These are phyloP conservation scores for Oenanthe melanoleuca DNA, from an alignment of 2,113 vertebrate genomes.

Conservation along the genomic window DNA sequence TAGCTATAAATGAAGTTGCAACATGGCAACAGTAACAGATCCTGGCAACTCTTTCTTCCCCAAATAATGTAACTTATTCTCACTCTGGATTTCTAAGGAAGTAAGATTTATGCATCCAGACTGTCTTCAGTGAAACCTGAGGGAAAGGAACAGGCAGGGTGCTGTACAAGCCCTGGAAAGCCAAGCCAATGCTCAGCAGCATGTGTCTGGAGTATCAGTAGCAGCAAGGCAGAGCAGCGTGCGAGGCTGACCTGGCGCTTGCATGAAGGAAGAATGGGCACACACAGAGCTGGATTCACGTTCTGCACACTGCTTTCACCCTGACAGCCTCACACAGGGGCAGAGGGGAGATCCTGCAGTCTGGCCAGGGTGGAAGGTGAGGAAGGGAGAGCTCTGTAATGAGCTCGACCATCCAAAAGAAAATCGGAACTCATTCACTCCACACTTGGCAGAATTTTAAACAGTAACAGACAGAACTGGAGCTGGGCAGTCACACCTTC, in stretches of 20 bases:
- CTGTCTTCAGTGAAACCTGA: not conserved
- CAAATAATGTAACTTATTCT: not conserved
- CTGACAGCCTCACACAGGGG: not conserved
- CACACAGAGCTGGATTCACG: fast-evolving
- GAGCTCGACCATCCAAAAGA: not conserved
- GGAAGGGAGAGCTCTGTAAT: not conserved
- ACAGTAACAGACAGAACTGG: not conserved
- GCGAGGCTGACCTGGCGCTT: not conserved
- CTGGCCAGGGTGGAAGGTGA: no score
- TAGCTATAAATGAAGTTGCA: not conserved
- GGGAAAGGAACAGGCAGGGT: not conserved
- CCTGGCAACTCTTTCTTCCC: not conserved
- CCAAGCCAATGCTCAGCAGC: not conserved
- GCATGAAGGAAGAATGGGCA: fast-evolving
- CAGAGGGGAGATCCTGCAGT: not conserved
- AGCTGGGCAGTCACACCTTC: not conserved
- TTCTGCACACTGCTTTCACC: fast-evolving
- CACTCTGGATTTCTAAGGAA: not conserved
- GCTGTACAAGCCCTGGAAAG: not conserved
- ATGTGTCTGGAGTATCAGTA: not conserved
- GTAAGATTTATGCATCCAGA: not conserved
- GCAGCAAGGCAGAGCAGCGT: not conserved
- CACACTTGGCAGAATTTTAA: not conserved
- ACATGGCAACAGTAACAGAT: not conserved
- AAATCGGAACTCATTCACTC: not conserved